These are phyloP conservation scores for Fopius arisanus DNA, from an alignment of 1,140 invertebrate genomes.

Conservation along the genomic window DNA sequence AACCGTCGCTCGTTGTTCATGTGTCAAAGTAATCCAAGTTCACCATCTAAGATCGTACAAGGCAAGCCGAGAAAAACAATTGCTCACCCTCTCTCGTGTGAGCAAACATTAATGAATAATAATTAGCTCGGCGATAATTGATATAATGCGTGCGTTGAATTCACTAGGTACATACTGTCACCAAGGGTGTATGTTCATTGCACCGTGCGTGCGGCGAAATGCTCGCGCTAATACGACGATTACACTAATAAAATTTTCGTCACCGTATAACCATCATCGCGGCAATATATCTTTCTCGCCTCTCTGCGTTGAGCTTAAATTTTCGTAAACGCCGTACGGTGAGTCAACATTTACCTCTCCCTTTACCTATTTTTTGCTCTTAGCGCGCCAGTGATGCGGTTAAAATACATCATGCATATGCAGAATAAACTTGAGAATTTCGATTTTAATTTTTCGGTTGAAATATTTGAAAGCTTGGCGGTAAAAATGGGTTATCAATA, in stretches of 20 bases:
- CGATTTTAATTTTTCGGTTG: not conserved
- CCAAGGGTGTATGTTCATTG: not conserved
- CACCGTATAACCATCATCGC: constrained; percentile 19
- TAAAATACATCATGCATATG: constrained; percentile 1
- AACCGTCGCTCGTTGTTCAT: too few relatives aligned
- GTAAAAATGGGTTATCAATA: not conserved
- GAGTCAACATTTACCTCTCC: constrained; percentile 47
- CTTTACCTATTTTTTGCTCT: constrained; percentile 15
- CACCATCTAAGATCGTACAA: not conserved
- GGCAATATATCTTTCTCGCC: constrained; percentile 30
- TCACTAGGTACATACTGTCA: not conserved
- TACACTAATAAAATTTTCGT: constrained; percentile 48
- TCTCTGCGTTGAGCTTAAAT: constrained; percentile 9
- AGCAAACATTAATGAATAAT: constrained; percentile 43
- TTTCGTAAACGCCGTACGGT: constrained; percentile 32
- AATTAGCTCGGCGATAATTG: constrained; percentile 47
- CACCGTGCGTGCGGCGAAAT: not conserved
- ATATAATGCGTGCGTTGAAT: constrained; percentile 25
- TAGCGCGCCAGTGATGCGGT: not conserved
- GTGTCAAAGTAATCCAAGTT: not conserved
- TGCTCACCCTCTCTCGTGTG: constrained; percentile 14
- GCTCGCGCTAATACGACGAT: constrained; percentile 32
- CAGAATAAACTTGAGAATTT: not conserved
- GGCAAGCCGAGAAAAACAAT: not conserved
- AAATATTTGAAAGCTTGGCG: not conserved